Percentiles rank a stretch among this genome's conserved stretches.
Conservation (phyloP, 2,888 invertebrate species). For the Brassicogethes aeneus region DNA sequence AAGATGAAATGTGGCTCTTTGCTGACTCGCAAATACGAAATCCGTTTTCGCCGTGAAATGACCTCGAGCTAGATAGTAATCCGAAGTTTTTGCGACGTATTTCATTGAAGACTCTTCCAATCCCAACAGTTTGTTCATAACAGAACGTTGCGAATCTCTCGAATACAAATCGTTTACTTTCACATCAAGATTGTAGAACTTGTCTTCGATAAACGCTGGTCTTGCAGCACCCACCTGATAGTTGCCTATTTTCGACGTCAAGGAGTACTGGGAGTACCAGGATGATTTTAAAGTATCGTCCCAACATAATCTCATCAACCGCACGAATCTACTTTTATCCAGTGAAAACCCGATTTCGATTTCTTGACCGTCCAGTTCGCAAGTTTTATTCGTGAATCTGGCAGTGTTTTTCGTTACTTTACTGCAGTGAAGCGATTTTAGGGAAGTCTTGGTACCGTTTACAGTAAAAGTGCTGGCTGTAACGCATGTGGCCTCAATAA, state of each 20-base stretch:
- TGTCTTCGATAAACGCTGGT: constrained; percentile 41
- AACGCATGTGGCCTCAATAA: background rate
- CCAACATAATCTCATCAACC: constrained; percentile 47
- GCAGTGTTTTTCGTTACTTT: constrained; percentile 18
- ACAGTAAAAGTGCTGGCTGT: background rate
- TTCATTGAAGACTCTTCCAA: constrained; percentile 26
- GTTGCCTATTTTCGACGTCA: constrained; percentile 38
- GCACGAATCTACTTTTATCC: constrained; percentile 39
- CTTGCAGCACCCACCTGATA: constrained; percentile 44
- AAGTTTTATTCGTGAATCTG: constrained; percentile 37
- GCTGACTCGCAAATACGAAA: constrained; percentile 50
- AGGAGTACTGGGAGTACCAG: constrained; percentile 45
- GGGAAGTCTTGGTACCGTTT: background rate
- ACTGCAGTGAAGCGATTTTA: background rate
- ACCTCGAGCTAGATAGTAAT: constrained; percentile 46
- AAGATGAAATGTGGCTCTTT: constrained; percentile 53
- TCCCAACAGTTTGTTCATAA: constrained; percentile 31
- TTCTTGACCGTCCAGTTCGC: constrained; percentile 40
- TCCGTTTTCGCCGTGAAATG: constrained; percentile 55
- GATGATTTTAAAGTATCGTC: constrained; percentile 44
- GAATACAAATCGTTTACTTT: constrained; percentile 31
- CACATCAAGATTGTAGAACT: constrained; percentile 41
- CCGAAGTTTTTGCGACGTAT: constrained; percentile 41
- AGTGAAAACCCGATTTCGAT: constrained; percentile 48
- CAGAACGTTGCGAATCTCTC: constrained; percentile 23